A percentile compares a stretch with the other conserved stretches of the same genome.
These are phyloP conservation scores for Neodiprion pinetum DNA, from an alignment of 1,140 invertebrate genomes.

Conservation along the genomic window DNA sequence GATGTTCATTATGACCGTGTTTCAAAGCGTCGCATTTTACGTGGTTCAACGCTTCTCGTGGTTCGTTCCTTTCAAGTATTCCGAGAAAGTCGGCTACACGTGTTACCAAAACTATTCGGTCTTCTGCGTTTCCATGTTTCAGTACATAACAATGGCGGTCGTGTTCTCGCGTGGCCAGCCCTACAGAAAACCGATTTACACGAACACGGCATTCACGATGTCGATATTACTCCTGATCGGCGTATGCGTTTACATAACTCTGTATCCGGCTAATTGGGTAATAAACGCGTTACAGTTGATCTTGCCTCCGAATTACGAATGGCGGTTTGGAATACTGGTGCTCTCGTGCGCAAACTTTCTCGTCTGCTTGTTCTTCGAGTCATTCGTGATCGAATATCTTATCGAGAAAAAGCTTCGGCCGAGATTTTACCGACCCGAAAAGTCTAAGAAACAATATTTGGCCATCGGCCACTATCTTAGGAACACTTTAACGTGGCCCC, in stretches of 20 bases:
- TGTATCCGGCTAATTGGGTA: constrained; percentile 73
- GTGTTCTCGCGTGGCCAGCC: constrained; percentile 92
- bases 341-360: constrained; percentile 70
- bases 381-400: constrained; percentile 67
- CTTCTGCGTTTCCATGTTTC: constrained; percentile 88
- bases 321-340: constrained; percentile 68
- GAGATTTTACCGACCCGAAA: constrained; percentile 63
- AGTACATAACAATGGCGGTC: constrained; percentile 90
- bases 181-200: constrained; percentile 83
- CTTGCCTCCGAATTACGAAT: constrained; percentile 70
- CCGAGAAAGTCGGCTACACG: constrained; percentile 56
- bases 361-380: constrained; percentile 68
- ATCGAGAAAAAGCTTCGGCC: constrained; percentile 65
- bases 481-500: constrained; percentile 46
- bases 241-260: constrained; percentile 73
- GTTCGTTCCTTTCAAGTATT: constrained; percentile 71
- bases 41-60: constrained; percentile 73
- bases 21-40: constrained; percentile 74
- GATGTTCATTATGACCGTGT: constrained; percentile 70
- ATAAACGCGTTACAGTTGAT: constrained; percentile 68
- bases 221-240: constrained; percentile 70
- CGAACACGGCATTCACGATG: constrained; percentile 74
- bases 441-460: constrained; percentile 65
- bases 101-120: constrained; percentile 87
- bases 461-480: constrained; percentile 55